phyloP scores from a whole-genome alignment of 2,797 vertebrate genomes.

The Gymnothorax javanicus region DNA sequence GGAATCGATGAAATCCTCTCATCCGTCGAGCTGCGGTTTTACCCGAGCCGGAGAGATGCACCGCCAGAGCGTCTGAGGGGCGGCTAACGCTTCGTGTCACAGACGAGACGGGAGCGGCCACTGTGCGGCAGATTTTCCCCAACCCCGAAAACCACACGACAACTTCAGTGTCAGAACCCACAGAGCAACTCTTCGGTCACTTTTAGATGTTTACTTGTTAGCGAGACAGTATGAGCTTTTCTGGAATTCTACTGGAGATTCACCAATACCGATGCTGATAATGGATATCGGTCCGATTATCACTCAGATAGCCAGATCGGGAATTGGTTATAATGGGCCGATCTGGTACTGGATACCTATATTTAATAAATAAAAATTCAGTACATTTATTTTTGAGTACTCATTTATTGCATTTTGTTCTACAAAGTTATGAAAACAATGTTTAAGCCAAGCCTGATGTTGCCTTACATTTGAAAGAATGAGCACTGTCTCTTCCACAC shows the following conservation, averaged over 20 bases:
- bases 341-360: no score
- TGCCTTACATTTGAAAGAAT: no score
- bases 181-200: slow-evolving; percentile 55
- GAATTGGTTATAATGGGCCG: no score
- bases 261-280: no score
- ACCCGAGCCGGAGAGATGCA: slow-evolving; percentile 44
- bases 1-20: slow-evolving; percentile 66
- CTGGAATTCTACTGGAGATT: background rate
- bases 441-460: no score
- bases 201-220: slow-evolving; percentile 54
- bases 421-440: no score
- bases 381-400: no score
- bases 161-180: slow-evolving; percentile 50
- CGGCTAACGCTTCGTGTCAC: slow-evolving; percentile 60
- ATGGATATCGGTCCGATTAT: no score
- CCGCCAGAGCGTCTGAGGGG: slow-evolving; percentile 59
- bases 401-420: no score
- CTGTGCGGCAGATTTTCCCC: slow-evolving; percentile 63
- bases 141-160: slow-evolving; percentile 66
- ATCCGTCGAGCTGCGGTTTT: slow-evolving; percentile 61
- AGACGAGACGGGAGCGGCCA: slow-evolving; percentile 67
- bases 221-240: slow-evolving; percentile 52
- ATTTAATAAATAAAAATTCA: no score
- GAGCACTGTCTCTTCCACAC: no score
- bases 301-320: no score